Percentiles rank a stretch among this genome's conserved stretches.
Evolutionary conservation across 1,140 invertebrate genomes (phyloP).

Genomic region (Temnothorax curvispinosus): DNA sequence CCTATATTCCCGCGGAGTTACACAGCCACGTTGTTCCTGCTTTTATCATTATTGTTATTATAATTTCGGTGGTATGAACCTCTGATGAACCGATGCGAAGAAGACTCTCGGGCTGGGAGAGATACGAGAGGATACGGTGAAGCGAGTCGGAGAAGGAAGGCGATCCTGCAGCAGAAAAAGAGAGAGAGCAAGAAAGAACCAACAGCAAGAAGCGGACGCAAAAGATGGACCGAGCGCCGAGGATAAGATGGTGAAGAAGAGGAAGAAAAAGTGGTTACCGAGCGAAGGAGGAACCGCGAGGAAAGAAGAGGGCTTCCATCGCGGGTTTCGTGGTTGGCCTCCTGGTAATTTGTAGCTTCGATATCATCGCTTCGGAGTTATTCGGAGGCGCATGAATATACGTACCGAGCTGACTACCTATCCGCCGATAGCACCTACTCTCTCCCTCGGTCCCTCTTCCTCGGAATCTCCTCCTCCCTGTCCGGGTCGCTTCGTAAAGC

Average conservation of each 20-base stretch:
- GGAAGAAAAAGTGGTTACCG: slow-evolving; percentile 16
- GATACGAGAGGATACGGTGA: slow-evolving; percentile 19
- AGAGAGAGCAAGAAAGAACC: not conserved
- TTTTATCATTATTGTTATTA: slow-evolving; percentile 78
- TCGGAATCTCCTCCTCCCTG: not conserved
- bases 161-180: slow-evolving; percentile 12
- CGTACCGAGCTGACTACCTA: slow-evolving; percentile 73
- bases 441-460: slow-evolving; percentile 20
- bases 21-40: slow-evolving; percentile 61
- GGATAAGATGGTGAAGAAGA: slow-evolving; percentile 32
- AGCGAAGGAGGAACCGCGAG: slow-evolving; percentile 65
- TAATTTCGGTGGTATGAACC: slow-evolving; percentile 69
- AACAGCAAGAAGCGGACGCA: slow-evolving; percentile 21
- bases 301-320: slow-evolving; percentile 52
- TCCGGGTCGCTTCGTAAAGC: slow-evolving; percentile 12
- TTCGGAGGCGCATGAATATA: slow-evolving; percentile 71
- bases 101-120: slow-evolving; percentile 12
- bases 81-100: slow-evolving; percentile 71
- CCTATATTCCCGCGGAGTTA: slow-evolving; percentile 27
- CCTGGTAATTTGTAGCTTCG: slow-evolving; percentile 76
- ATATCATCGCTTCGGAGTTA: slow-evolving; percentile 77
- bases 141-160: not conserved
- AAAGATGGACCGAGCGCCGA: slow-evolving; percentile 38
- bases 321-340: slow-evolving; percentile 70
- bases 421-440: slow-evolving; percentile 70